phyloP scores from a whole-genome alignment of 2,797 vertebrate species.

The Phyllotis vaccarum region DNA sequence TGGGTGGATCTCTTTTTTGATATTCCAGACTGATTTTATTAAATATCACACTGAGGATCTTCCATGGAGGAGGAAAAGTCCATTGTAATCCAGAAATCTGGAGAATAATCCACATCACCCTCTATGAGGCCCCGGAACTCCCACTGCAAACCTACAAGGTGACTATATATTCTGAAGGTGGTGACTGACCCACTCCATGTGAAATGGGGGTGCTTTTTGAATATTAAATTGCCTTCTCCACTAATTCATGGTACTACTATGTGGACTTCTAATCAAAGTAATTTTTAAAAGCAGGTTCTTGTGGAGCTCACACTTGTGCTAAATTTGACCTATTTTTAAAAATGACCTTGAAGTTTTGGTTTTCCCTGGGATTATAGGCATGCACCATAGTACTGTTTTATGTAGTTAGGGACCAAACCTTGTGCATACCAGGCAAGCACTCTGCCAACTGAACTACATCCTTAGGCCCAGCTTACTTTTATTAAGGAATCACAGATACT shows the following conservation, averaged over 20 bases:
- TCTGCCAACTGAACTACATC: neutral
- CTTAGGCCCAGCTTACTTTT: neutral
- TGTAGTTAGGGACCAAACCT: neutral
- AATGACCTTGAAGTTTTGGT: neutral
- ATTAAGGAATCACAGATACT: neutral
- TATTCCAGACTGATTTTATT: no score
- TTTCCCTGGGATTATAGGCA: neutral
- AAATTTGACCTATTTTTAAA: neutral
- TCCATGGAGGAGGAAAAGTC: no score
- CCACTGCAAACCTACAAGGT: neutral
- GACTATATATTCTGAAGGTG: no score
- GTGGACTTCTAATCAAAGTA: neutral
- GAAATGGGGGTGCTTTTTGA: neutral
- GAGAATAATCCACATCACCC: neutral
- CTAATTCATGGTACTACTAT: neutral
- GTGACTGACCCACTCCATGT: neutral
- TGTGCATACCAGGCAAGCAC: neutral
- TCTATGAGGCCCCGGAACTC: neutral
- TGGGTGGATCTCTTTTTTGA: no score
- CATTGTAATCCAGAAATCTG: neutral
- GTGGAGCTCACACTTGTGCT: neutral
- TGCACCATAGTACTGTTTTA: neutral
- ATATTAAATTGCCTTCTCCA: neutral
- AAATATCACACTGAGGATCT: no score
- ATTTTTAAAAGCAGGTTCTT: neutral